Conservation (phyloP, 2,888 invertebrate genomes). For the Allolobophora icterica region DNA sequence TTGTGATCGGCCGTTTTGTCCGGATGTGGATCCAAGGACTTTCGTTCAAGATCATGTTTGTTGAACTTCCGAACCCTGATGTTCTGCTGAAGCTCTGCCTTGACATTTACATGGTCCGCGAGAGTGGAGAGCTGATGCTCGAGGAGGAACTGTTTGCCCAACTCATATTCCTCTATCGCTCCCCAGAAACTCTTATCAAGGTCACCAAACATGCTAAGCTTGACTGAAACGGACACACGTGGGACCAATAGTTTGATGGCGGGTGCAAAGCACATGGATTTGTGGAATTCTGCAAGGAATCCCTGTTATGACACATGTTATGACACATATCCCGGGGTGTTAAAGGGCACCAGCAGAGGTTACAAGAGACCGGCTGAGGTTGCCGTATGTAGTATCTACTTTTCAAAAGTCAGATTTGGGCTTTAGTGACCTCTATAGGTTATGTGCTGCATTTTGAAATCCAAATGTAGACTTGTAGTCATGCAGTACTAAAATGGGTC, state of each 20-base stretch:
- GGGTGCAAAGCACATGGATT: neutral
- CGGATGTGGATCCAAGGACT: conserved; percentile 87
- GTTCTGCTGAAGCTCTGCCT: conserved; percentile 69
- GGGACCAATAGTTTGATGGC: neutral
- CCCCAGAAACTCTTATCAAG: conserved; percentile 91
- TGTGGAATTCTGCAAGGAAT: neutral
- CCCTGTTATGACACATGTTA: conserved; percentile 11
- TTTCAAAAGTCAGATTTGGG: neutral
- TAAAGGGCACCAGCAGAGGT: neutral
- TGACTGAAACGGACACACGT: neutral
- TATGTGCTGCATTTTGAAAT: conserved; percentile 1
- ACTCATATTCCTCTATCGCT: conserved; percentile 92
- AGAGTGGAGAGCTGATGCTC: conserved; percentile 85
- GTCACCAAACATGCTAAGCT: conserved; percentile 66
- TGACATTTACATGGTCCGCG: conserved; percentile 79
- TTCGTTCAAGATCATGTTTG: conserved; percentile 77
- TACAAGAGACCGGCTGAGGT: neutral
- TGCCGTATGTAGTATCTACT: neutral
- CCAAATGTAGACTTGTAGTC: neutral
- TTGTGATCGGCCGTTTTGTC: conserved; percentile 87
- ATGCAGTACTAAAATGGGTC: neutral
- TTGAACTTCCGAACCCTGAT: conserved; percentile 72
- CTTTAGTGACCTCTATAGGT: neutral
- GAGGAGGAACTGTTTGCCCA: conserved; percentile 98
- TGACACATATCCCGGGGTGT: conserved; percentile 14